Percentiles rank a stretch among this genome's conserved stretches.
phyloP scores from a whole-genome alignment of 1,140 invertebrate genomes.

The Mycetomoellerius zeteki region DNA sequence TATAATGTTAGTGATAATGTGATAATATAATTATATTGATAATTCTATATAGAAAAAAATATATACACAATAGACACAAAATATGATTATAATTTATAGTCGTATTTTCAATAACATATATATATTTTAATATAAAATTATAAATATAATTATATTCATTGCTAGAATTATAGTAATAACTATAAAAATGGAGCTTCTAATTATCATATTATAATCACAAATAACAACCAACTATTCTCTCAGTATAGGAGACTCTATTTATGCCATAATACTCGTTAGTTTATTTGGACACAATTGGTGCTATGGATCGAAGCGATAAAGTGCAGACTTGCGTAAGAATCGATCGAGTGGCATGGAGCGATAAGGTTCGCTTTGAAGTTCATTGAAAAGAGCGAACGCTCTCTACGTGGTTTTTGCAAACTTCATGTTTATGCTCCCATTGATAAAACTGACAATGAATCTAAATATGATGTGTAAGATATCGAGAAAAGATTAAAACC shows the following conservation, averaged over 20 bases:
- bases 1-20: no score
- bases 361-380: conserved; percentile 23
- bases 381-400: not conserved
- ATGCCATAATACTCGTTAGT: not conserved
- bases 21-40: no score
- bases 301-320: not conserved
- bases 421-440: not conserved
- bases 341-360: not conserved
- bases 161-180: no score
- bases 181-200: no score
- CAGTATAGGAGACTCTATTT: not conserved
- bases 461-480: not conserved
- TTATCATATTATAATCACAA: no score
- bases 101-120: no score
- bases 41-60: no score
- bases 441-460: not conserved
- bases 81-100: no score
- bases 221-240: no score
- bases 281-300: conserved; percentile 13
- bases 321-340: conserved; percentile 20
- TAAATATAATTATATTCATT: no score
- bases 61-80: no score
- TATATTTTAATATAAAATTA: no score
- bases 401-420: not conserved
- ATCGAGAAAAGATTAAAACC: not conserved